Percentiles rank a stretch among this genome's conserved stretches.
Evolutionary conservation across 2,888 invertebrate species (phyloP).

Genomic region (Oxytorus armatus): DNA sequence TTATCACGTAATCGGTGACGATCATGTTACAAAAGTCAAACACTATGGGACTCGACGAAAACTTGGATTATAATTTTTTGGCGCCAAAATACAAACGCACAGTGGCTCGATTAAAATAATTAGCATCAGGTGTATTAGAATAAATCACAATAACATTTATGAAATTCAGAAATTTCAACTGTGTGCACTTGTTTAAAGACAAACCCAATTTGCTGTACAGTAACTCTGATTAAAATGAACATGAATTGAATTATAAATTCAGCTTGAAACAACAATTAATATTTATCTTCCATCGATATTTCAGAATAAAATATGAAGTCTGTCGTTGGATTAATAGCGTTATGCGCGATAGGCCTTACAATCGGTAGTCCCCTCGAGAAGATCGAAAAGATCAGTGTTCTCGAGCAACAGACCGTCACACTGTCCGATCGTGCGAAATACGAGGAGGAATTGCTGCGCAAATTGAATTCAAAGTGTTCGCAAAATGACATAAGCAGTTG

Average conservation of each 20-base stretch:
- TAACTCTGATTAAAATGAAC: too few relatives aligned
- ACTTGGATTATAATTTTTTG: not conserved
- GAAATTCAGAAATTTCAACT: not conserved
- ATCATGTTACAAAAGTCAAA: not conserved
- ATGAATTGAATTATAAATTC: not conserved
- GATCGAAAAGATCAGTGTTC: constrained; percentile 80
- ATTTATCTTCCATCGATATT: constrained; percentile 7
- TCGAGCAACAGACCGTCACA: constrained; percentile 80
- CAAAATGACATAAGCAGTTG: constrained; percentile 92
- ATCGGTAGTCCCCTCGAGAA: constrained; percentile 81
- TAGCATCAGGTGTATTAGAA: not conserved
- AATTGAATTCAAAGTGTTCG: constrained; percentile 91
- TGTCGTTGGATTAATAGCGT: constrained; percentile 71
- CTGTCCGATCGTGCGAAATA: constrained; percentile 82
- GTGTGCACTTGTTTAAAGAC: not conserved
- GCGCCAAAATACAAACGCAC: not conserved
- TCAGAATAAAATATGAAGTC: constrained; percentile 75
- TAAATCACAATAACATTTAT: not conserved
- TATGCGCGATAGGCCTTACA: constrained; percentile 73
- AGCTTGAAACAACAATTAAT: not conserved
- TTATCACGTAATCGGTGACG: not conserved
- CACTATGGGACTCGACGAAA: not conserved
- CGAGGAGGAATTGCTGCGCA: constrained; percentile 91
- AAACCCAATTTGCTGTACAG: not conserved
- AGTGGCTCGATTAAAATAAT: not conserved